Conservation (phyloP, 2,797 vertebrate genomes). For the Caiman crocodilus region DNA sequence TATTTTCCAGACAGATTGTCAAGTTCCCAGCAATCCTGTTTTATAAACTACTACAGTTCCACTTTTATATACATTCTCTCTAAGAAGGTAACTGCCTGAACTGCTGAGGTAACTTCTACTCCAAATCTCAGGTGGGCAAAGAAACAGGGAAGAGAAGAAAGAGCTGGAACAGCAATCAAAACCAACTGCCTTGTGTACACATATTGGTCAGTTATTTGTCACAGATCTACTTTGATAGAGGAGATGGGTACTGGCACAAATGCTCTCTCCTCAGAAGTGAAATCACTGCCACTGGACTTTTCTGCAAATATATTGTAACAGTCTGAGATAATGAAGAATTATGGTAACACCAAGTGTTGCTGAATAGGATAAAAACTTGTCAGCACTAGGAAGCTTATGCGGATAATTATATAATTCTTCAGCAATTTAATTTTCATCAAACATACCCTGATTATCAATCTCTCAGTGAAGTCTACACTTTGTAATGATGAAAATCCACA, state of each 20-base stretch:
- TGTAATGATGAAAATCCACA: not conserved
- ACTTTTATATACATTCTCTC: not conserved
- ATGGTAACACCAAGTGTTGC: not conserved
- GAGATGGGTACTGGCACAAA: not conserved
- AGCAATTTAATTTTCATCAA: conserved; percentile 6
- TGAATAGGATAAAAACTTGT: not conserved
- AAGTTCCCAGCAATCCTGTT: conserved; percentile 41
- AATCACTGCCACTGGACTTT: not conserved
- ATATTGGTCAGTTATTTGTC: fast-evolving
- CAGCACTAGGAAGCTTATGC: not conserved
- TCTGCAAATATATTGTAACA: not conserved
- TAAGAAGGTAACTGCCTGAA: not conserved
- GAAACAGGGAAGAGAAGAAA: not conserved
- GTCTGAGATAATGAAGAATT: not conserved
- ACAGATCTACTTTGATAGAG: not conserved
- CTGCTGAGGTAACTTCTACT: not conserved
- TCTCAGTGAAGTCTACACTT: not conserved
- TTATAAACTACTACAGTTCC: conserved; percentile 10
- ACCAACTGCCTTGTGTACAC: fast-evolving
- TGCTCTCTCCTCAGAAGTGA: not conserved
- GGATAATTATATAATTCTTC: not conserved
- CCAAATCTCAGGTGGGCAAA: not conserved
- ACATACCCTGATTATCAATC: not conserved
- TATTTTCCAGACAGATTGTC: conserved; percentile 56
- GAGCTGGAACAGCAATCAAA: not conserved